Evolutionary conservation across 2,797 vertebrate species (phyloP).

Genomic region (Pangasius sanitwongsei): DNA sequence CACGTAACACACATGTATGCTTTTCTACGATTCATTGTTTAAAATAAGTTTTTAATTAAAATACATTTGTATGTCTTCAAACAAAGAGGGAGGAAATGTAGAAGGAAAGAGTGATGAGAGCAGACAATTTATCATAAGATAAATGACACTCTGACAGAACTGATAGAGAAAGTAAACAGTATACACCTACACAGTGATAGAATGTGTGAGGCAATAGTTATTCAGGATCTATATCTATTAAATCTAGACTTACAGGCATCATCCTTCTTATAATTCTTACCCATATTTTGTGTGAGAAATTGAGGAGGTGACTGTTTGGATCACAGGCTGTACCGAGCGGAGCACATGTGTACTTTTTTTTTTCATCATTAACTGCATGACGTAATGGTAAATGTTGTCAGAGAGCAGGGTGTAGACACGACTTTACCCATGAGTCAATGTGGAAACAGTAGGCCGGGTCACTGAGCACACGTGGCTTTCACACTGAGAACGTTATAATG

Average conservation of each 20-base stretch:
- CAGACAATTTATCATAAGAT: background rate
- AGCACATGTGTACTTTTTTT: background rate
- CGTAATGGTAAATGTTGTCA: background rate
- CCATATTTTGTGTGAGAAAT: background rate
- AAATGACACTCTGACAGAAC: background rate
- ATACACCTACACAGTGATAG: background rate
- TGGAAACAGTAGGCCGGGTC: conserved; percentile 1
- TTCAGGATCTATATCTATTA: background rate
- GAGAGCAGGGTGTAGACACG: background rate
- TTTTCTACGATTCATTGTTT: background rate
- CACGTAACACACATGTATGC: no score
- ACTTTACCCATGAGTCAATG: background rate
- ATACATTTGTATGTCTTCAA: background rate
- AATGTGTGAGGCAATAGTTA: background rate
- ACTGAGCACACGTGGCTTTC: background rate
- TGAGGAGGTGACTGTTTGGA: no score
- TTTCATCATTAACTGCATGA: background rate
- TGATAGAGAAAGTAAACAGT: background rate
- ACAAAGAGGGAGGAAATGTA: background rate
- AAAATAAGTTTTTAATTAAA: background rate
- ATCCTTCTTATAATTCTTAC: no score
- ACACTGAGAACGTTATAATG: background rate
- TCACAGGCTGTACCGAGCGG: no score
- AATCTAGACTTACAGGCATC: background rate
- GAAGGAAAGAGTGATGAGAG: background rate